Evolutionary conservation across 2,797 vertebrate genomes (phyloP).

Genomic region (Eutrigla gurnardus): DNA sequence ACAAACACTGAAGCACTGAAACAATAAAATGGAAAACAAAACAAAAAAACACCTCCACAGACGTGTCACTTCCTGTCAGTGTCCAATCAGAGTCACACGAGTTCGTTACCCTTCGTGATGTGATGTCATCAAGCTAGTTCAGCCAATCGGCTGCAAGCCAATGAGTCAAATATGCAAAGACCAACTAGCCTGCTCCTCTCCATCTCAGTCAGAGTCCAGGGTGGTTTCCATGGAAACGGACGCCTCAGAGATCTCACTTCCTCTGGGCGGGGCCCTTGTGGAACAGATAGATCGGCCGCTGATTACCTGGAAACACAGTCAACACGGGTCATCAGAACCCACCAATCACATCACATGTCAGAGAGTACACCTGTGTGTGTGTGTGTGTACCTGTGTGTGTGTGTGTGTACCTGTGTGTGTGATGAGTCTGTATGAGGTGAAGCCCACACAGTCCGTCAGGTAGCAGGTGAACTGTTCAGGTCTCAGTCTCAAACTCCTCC

Average conservation of each 20-base stretch:
- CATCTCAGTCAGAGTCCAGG: background rate
- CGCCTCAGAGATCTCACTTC: slow-evolving; percentile 61
- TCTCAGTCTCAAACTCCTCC: slow-evolving; percentile 83
- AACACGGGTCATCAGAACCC: too few species aligned
- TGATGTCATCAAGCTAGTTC: background rate
- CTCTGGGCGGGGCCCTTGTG: slow-evolving; percentile 84
- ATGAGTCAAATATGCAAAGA: background rate
- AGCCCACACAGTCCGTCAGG: slow-evolving; percentile 88
- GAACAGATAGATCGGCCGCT: slow-evolving; percentile 89
- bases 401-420: slow-evolving; percentile 76
- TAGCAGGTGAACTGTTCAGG: slow-evolving; percentile 89
- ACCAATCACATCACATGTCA: background rate
- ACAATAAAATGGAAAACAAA: background rate
- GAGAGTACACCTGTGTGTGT: background rate
- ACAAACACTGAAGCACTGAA: background rate
- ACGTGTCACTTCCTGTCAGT: slow-evolving; percentile 11
- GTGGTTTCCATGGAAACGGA: background rate
- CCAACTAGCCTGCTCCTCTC: slow-evolving; percentile 1
- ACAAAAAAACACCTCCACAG: background rate
- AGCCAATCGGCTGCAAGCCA: slow-evolving; percentile 11
- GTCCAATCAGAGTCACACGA: background rate
- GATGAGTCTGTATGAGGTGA: slow-evolving; percentile 87
- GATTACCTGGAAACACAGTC: slow-evolving; percentile 80
- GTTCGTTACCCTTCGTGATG: background rate
- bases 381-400: background rate